Percentiles rank a stretch among this genome's conserved stretches.
phyloP scores from a whole-genome alignment of 2,888 invertebrate genomes.

The Uloborus plumipes region DNA sequence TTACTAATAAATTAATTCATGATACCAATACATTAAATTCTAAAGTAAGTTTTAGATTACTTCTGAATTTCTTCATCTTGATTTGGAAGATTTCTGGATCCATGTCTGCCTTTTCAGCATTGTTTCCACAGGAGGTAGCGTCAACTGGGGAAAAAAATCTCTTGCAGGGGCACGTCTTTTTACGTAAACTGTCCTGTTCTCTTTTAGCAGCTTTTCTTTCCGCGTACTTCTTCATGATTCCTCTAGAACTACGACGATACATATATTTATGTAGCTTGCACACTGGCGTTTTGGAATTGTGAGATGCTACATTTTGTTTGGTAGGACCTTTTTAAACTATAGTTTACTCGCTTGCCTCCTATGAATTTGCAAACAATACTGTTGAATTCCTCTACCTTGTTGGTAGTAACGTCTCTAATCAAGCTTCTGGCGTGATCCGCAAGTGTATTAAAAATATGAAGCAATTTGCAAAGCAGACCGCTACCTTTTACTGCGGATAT shows the following conservation, averaged over 20 bases:
- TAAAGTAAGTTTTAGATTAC: background rate
- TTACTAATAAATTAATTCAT: too few relatives aligned
- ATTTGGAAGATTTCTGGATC: background rate
- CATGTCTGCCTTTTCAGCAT: background rate
- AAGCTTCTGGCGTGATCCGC: too few relatives aligned
- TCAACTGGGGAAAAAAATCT: background rate
- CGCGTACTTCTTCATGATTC: background rate
- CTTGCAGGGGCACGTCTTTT: background rate
- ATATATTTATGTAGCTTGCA: background rate
- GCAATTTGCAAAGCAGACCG: too few relatives aligned
- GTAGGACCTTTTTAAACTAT: too few relatives aligned
- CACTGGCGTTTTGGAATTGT: background rate
- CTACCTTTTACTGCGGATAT: too few relatives aligned
- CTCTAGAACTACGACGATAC: background rate
- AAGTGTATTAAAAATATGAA: too few relatives aligned
- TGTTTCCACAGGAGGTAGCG: background rate
- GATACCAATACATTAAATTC: too few relatives aligned
- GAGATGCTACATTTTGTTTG: background rate
- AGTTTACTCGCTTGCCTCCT: too few relatives aligned
- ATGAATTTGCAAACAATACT: too few relatives aligned
- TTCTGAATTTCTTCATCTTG: background rate
- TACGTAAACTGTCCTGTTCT: background rate
- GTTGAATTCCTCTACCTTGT: too few relatives aligned
- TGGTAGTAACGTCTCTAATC: too few relatives aligned
- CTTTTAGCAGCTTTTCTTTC: background rate